Percentiles rank a stretch among this genome's conserved stretches.
Conservation (phyloP, 2,888 invertebrate genomes). For the Leptinotarsa tumamoca region DNA sequence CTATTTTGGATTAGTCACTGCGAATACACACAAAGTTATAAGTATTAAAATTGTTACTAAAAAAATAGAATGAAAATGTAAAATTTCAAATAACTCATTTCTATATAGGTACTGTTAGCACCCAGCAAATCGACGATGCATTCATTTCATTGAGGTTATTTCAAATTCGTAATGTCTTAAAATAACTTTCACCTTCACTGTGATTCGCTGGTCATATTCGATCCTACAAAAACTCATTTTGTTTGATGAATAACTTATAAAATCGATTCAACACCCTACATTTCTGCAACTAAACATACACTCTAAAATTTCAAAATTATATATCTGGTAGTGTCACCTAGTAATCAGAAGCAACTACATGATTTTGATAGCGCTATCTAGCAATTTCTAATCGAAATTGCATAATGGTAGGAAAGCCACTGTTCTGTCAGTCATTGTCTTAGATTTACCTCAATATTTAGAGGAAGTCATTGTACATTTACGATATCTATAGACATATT, state of each 20-base stretch:
- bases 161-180: slow-evolving; percentile 36
- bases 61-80: too few relatives aligned
- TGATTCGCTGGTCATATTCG: slow-evolving; percentile 8
- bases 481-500: too few relatives aligned
- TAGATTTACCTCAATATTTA: too few relatives aligned
- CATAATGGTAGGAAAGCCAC: too few relatives aligned
- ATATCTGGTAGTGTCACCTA: neutral
- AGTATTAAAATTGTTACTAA: too few relatives aligned
- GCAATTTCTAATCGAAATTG: too few relatives aligned
- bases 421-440: too few relatives aligned
- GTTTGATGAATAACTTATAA: neutral
- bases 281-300: neutral
- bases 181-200: slow-evolving; percentile 40
- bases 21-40: neutral
- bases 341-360: neutral
- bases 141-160: slow-evolving; percentile 11
- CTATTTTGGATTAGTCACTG: neutral
- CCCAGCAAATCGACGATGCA: neutral
- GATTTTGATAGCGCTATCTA: too few relatives aligned
- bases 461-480: too few relatives aligned
- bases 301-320: neutral
- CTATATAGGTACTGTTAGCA: neutral
- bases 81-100: too few relatives aligned
- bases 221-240: slow-evolving; percentile 16
- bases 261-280: neutral